Base-by-base conservation (phyloP, 2,113 vertebrate species). In the Accipiter cooperii region DNA sequence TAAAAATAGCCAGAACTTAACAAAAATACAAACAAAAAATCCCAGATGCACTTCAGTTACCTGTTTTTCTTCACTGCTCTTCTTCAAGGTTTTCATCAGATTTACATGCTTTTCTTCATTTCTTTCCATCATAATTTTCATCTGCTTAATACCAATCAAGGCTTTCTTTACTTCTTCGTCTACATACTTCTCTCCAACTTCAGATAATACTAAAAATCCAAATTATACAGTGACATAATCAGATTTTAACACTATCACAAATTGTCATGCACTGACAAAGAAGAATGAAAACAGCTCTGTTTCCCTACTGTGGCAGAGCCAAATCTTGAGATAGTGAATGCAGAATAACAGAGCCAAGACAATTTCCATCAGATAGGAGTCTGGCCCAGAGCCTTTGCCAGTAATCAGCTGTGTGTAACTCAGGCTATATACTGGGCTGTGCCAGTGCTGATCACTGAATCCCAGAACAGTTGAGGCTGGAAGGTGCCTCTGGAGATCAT, bases 81-180 rank as follows among this genome's bases (percentile, higher is more conserved):
- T 98, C 91, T 94, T 98, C 88, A 99, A 97, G 19, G 99, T 99
- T 95, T 98, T 98, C 98, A 99, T 99, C 57, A 99, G 98, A 70
- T 98, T 97, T 66, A 97, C 61, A 3, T 99, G 99, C 73, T 99
- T 99, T 92, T 98, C 98, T 97, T 98, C 98, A 24, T 99, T 99
- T 96, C 81, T 98, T 97, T 98, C 98, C 99, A 99, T 99, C 96
- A 98, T 97, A 78, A 98, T 98, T 98, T 98, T 99, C 98, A 99
- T 99, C 97, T 99, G 98, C 90, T 99, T 99, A 86, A 99, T 98
- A 55, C 99, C 99, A 34, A 97, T 98, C 95, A 99, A 97, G 70
- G 99, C 99, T 90, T 97, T 98, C 87, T 94, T 98, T 97, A 99
- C 97, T 65, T 99, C 99, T 96, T 98, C 98, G 13, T 98, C 98